Evolutionary conservation across 2,888 invertebrate genomes (phyloP).

Genomic region (Caenorhabditis zanzibari): DNA sequence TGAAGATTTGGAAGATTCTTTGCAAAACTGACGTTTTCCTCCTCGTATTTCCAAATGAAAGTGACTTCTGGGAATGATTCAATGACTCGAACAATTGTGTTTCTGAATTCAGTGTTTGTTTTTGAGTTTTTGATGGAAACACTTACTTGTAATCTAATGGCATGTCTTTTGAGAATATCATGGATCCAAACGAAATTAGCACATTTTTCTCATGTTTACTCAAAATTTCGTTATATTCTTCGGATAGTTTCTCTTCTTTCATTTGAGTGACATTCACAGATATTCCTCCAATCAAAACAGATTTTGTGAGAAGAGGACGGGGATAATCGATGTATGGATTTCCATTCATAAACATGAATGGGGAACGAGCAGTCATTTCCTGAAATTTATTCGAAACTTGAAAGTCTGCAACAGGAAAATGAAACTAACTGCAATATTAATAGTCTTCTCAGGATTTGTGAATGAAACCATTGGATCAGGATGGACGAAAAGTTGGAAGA

Average conservation of each 20-base stretch:
- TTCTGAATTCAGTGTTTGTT: conserved; percentile 6
- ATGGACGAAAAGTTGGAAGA: conserved; percentile 5
- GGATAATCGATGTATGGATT: conserved; percentile 63
- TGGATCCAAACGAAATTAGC: conserved; percentile 60
- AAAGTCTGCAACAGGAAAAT: too few species aligned
- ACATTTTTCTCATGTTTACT: conserved; percentile 32
- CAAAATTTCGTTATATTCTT: conserved; percentile 28
- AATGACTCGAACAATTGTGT: conserved; percentile 32
- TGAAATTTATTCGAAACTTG: too few species aligned
- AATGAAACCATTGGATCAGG: conserved; percentile 16
- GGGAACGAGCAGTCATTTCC: conserved; percentile 26
- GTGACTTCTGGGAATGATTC: conserved; percentile 37
- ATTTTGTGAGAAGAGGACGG: conserved; percentile 50
- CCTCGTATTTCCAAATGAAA: conserved; percentile 62
- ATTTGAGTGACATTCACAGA: conserved; percentile 45
- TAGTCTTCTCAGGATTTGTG: not conserved
- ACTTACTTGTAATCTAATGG: conserved; percentile 41
- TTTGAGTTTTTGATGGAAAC: too few species aligned
- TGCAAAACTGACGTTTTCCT: conserved; percentile 31
- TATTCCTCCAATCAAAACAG: conserved; percentile 60
- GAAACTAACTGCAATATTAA: conserved; percentile 26
- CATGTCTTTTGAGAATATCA: conserved; percentile 57
- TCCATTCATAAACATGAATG: conserved; percentile 53
- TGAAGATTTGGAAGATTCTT: conserved; percentile 32
- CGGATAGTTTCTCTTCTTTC: conserved; percentile 33